phyloP scores from a whole-genome alignment of 2,797 vertebrate genomes.

The Sebastes wilsoni region DNA sequence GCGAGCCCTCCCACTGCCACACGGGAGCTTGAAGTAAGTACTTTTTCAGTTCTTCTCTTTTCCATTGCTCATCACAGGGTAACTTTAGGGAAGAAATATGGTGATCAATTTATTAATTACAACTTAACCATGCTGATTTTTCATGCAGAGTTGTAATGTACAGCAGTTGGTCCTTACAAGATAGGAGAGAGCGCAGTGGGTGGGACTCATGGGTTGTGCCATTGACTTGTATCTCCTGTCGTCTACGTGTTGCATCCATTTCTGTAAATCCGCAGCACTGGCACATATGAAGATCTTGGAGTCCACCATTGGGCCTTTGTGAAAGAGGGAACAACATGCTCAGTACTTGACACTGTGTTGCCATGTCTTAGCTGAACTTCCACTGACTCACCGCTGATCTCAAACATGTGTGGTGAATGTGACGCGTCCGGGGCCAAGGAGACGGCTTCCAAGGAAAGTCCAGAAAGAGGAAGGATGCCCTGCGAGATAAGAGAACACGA shows the following conservation, averaged over 20 bases:
- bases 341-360: neutral
- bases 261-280: conserved; percentile 70
- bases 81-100: conserved; percentile 56
- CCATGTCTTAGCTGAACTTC: neutral
- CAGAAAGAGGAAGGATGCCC: conserved; percentile 88
- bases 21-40: conserved; percentile 80
- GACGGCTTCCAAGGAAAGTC: conserved; percentile 73
- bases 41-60: conserved; percentile 83
- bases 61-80: conserved; percentile 87
- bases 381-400: conserved; percentile 84
- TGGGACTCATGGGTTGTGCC: conserved; percentile 69
- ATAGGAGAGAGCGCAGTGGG: conserved; percentile 80
- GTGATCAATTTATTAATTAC: neutral
- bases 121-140: neutral
- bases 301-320: conserved; percentile 84
- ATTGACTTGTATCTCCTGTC: conserved; percentile 77
- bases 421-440: conserved; percentile 49
- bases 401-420: conserved; percentile 74
- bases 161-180: conserved; percentile 66
- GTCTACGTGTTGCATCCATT: conserved; percentile 81
- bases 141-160: neutral
- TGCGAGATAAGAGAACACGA: conserved; percentile 48
- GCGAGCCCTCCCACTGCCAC: conserved; percentile 84
- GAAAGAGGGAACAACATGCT: neutral
- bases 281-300: conserved; percentile 82